Conservation (phyloP, 2,797 vertebrate species). For the Sylvia borin region DNA sequence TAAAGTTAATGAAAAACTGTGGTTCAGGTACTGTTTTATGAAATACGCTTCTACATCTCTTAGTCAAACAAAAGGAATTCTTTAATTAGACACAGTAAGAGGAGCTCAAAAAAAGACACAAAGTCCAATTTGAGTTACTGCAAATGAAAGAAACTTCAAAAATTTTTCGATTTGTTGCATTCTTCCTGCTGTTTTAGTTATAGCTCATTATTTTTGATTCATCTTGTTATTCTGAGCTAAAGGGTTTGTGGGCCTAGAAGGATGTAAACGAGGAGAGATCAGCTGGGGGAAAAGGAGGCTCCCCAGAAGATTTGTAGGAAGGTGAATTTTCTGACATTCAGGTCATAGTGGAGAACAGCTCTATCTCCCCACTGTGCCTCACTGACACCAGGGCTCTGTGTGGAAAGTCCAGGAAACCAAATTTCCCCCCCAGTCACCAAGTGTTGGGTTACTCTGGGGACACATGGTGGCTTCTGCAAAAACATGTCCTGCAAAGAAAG, state of each 20-base stretch:
- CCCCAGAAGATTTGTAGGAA: neutral
- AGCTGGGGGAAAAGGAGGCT: neutral
- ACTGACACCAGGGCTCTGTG: neutral
- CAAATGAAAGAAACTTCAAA: neutral
- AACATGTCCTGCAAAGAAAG: neutral
- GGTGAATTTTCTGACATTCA: neutral
- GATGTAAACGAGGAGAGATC: neutral
- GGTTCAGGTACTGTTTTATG: neutral
- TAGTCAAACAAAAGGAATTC: neutral
- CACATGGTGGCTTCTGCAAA: neutral
- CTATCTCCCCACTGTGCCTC: neutral
- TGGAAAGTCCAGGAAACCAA: neutral
- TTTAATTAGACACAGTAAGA: neutral
- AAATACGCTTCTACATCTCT: neutral
- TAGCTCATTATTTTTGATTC: neutral
- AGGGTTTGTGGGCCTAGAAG: neutral
- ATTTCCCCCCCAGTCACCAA: neutral
- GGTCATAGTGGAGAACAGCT: neutral
- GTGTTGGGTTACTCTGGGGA: neutral
- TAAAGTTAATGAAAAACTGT: neutral
- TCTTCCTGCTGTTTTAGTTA: neutral
- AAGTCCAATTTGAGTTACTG: neutral
- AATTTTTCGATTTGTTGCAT: neutral
- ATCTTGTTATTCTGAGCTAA: neutral
- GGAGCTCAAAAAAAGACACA: neutral